Evolutionary conservation across 2,797 vertebrate genomes (phyloP).

Genomic region (Acipenser transmontanus): DNA sequence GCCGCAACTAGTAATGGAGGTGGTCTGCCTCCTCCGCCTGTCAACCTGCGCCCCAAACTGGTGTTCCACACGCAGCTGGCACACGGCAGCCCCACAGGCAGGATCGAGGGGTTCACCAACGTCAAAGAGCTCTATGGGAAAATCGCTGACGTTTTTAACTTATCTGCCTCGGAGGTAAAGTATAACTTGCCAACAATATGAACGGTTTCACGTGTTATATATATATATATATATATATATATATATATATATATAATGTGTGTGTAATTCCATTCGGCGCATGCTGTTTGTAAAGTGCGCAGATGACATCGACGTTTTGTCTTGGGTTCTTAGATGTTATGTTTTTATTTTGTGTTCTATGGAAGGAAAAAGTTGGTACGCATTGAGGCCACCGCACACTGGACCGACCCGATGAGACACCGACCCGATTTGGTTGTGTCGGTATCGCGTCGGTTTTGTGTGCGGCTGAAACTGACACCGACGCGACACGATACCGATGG

Average conservation of each 20-base stretch:
- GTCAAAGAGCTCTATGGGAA: conserved; percentile 79
- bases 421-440: too few species aligned
- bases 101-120: conserved; percentile 81
- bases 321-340: neutral
- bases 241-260: neutral
- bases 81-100: conserved; percentile 88
- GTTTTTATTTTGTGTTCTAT: neutral
- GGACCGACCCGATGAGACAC: too few species aligned
- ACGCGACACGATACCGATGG: too few species aligned
- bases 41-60: conserved; percentile 58
- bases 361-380: neutral
- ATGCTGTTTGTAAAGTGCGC: too few species aligned
- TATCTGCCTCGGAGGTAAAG: conserved; percentile 66
- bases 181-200: neutral
- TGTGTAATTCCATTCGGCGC: too few species aligned
- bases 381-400: neutral
- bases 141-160: conserved; percentile 68
- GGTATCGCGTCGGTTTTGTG: too few species aligned
- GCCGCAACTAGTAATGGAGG: conserved; percentile 45
- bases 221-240: neutral
- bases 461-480: too few species aligned
- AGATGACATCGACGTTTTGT: too few species aligned
- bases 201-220: too few species aligned
- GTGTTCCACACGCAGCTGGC: conserved; percentile 93
- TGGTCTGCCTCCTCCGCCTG: conserved; percentile 52